A percentile compares a stretch with the other conserved stretches of the same genome.
Conservation (phyloP, 2,113 vertebrate genomes). For the Pterocles burchelli region DNA sequence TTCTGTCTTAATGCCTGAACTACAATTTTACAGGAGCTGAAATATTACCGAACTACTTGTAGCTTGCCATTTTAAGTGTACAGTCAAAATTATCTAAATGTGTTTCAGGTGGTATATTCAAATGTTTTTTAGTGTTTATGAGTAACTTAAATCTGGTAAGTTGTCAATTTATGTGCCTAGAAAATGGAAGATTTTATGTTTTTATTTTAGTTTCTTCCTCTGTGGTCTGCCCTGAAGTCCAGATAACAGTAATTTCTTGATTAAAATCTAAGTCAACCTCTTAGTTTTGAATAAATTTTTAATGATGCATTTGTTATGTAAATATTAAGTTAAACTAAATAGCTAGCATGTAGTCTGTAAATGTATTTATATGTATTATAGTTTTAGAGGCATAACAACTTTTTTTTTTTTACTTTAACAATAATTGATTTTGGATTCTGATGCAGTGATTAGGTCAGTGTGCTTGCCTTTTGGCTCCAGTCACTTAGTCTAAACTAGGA, state of each 20-base stretch:
- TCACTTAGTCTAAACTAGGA: constrained; percentile 15
- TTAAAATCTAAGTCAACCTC: neutral
- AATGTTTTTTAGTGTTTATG: neutral
- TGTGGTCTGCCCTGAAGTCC: neutral
- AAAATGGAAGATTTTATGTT: neutral
- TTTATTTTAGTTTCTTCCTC: neutral
- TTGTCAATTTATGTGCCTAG: neutral
- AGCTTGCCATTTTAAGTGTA: neutral
- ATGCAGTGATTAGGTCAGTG: constrained; percentile 23
- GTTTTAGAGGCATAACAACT: neutral
- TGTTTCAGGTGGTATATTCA: neutral
- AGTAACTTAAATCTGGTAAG: neutral
- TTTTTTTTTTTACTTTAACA: neutral
- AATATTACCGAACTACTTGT: neutral
- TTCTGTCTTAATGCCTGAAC: neutral
- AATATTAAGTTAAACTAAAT: neutral
- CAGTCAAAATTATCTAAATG: neutral
- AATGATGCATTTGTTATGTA: neutral
- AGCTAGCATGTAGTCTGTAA: neutral
- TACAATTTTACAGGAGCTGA: neutral
- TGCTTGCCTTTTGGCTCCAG: constrained; percentile 45
- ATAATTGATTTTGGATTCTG: constrained; percentile 30
- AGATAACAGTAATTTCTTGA: neutral
- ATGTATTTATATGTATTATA: neutral
- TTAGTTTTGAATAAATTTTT: neutral